These are phyloP conservation scores for Puma concolor DNA, from an alignment of 2,113 vertebrate genomes.

Conservation along the genomic window DNA sequence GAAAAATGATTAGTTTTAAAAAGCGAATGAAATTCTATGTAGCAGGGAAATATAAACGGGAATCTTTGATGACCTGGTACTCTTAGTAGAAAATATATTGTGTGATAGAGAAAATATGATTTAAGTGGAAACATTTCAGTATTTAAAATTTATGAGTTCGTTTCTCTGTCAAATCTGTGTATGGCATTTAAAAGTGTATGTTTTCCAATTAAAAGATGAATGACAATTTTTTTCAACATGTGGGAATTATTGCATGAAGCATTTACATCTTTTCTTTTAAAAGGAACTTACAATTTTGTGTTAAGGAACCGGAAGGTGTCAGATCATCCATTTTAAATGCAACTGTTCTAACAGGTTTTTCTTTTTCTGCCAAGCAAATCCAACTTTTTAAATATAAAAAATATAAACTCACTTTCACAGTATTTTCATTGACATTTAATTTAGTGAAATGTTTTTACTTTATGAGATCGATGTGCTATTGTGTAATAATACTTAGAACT, in stretches of 20 bases:
- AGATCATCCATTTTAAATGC: constrained; percentile 75
- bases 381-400: constrained; percentile 59
- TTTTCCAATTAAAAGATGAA: constrained; percentile 26
- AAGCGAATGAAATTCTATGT: constrained; percentile 67
- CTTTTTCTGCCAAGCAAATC: constrained; percentile 56
- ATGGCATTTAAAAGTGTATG: not conserved
- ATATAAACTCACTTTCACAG: constrained; percentile 67
- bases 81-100: not conserved
- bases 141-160: not conserved
- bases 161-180: not conserved
- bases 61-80: constrained; percentile 16
- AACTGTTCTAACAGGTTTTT: constrained; percentile 67
- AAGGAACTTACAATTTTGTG: constrained; percentile 51
- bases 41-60: constrained; percentile 68
- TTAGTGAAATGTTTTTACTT: constrained; percentile 77
- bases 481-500: constrained; percentile 14
- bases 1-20: constrained; percentile 65
- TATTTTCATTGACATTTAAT: constrained; percentile 64
- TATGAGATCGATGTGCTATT: constrained; percentile 10
- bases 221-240: not conserved
- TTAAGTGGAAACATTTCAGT: constrained; percentile 54
- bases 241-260: not conserved
- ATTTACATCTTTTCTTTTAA: constrained; percentile 51
- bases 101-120: constrained; percentile 56
- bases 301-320: constrained; percentile 68